Conservation (phyloP, 2,113 vertebrate species). For the Narcine bancroftii region DNA sequence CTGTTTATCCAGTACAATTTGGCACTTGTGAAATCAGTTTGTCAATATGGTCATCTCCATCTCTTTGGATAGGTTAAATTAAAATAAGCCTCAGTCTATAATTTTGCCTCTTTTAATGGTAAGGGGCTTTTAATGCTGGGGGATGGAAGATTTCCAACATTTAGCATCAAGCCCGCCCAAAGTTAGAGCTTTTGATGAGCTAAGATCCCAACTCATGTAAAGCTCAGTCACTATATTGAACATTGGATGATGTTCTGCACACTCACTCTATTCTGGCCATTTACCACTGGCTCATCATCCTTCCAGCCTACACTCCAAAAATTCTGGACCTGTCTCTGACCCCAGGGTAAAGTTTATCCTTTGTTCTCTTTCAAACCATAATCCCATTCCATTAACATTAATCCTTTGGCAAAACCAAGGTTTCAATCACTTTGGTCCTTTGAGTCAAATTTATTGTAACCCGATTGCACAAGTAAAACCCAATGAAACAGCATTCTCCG, state of each 20-base stretch:
- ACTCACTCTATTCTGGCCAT: not conserved
- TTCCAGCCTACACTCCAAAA: not conserved
- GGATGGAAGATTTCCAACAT: not conserved
- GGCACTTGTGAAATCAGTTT: not conserved
- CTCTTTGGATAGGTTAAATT: not conserved
- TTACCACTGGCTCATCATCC: not conserved
- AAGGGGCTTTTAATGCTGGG: not conserved
- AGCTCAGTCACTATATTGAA: not conserved
- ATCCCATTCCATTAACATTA: too few species aligned
- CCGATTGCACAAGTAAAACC: too few species aligned
- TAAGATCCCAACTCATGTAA: not conserved
- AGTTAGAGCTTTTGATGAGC: not conserved
- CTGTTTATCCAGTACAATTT: not conserved
- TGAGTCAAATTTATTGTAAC: too few species aligned
- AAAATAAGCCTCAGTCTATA: not conserved
- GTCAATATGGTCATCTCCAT: not conserved
- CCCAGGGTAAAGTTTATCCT: not conserved
- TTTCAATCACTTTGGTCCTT: not conserved
- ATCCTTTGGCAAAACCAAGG: too few species aligned
- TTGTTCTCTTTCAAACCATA: not conserved
- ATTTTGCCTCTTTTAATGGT: not conserved
- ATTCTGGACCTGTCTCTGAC: not conserved
- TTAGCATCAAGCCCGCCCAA: not conserved
- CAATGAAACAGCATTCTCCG: too few species aligned
- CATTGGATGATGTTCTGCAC: not conserved